Evolutionary conservation across 2,113 vertebrate genomes (phyloP).

Genomic region (Saccopteryx bilineata): DNA sequence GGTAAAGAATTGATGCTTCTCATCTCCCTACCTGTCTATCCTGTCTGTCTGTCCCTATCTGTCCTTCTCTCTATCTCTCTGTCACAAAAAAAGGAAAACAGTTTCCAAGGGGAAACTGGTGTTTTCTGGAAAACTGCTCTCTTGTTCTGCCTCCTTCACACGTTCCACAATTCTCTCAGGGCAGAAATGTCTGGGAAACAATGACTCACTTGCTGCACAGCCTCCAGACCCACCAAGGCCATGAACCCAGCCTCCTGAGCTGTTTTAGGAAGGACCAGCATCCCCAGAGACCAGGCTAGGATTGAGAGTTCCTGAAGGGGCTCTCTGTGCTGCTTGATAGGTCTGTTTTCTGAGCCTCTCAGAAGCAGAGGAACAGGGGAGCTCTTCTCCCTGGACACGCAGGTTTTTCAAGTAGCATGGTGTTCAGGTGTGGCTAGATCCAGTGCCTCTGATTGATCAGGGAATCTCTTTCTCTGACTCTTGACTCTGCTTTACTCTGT

Average conservation of each 20-base stretch:
- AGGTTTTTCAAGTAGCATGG: neutral
- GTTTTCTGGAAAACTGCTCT: neutral
- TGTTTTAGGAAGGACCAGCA: neutral
- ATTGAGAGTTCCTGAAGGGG: neutral
- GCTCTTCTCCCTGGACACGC: neutral
- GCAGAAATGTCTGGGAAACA: constrained; percentile 61
- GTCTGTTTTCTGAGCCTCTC: neutral
- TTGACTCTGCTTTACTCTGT: neutral
- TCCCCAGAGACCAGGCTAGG: neutral
- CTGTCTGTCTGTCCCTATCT: no score
- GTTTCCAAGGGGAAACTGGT: neutral
- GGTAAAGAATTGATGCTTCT: no score
- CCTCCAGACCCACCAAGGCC: neutral
- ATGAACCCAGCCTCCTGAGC: neutral
- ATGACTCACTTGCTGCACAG: constrained; percentile 59
- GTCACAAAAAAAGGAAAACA: neutral
- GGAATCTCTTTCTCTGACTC: neutral
- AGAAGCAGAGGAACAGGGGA: neutral
- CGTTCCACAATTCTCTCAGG: neutral
- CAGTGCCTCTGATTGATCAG: neutral
- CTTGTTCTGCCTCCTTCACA: neutral
- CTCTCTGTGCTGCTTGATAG: neutral
- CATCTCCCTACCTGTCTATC: no score
- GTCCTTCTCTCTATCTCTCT: no score
- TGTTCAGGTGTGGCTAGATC: constrained; percentile 3